Percentiles rank a stretch among this genome's conserved stretches.
Evolutionary conservation across 2,113 vertebrate genomes (phyloP).

Genomic region (Clarias gariepinus): DNA sequence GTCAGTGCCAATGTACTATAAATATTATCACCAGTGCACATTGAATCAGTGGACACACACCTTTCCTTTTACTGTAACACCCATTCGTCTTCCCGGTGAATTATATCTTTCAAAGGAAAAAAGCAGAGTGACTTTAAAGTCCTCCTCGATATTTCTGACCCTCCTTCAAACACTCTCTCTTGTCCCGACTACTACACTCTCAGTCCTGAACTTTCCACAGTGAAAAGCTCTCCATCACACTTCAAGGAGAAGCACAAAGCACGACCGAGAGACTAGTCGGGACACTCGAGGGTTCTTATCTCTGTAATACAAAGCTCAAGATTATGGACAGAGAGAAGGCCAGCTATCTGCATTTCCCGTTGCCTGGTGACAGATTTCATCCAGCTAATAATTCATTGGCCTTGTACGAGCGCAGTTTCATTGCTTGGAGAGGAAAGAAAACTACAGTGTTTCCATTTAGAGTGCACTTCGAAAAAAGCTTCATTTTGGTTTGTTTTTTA

Average conservation of each 20-base stretch:
- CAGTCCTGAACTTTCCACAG: slow-evolving; percentile 57
- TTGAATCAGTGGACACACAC: not conserved
- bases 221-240: slow-evolving; percentile 69
- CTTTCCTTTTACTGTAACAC: slow-evolving; percentile 33
- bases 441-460: slow-evolving; percentile 39
- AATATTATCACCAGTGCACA: not conserved
- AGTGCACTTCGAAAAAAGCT: slow-evolving; percentile 13
- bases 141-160: slow-evolving; percentile 23
- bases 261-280: not conserved
- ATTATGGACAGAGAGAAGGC: slow-evolving; percentile 42
- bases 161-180: slow-evolving; percentile 37
- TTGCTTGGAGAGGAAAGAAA: slow-evolving; percentile 11
- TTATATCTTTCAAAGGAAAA: slow-evolving; percentile 54
- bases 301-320: slow-evolving; percentile 25
- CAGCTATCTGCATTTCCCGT: slow-evolving; percentile 60
- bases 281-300: slow-evolving; percentile 37
- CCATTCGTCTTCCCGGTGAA: slow-evolving; percentile 56
- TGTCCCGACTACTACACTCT: slow-evolving; percentile 49
- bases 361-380: slow-evolving; percentile 64
- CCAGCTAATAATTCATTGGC: slow-evolving; percentile 39
- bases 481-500: not conserved
- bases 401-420: slow-evolving; percentile 32
- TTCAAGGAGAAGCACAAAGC: slow-evolving; percentile 64
- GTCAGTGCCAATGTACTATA: not conserved
- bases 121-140: slow-evolving; percentile 58